These are phyloP conservation scores for Aquatica leii DNA, from an alignment of 2,888 invertebrate genomes.

Conservation along the genomic window DNA sequence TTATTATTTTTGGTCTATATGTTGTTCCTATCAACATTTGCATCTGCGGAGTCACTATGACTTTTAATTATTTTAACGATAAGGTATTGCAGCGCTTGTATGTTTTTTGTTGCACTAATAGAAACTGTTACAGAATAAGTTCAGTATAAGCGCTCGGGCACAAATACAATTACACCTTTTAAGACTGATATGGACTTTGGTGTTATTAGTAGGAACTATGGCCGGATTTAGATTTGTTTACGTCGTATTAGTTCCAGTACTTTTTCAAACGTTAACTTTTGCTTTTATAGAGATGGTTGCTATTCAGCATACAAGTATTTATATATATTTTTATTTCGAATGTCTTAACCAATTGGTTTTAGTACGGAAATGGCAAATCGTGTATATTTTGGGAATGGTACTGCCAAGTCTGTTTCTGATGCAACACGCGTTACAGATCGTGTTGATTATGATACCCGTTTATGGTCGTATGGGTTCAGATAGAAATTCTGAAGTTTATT, in stretches of 20 bases:
- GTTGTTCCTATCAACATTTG: slow-evolving; percentile 58
- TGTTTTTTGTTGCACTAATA: too few relatives aligned
- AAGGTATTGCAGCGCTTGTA: slow-evolving; percentile 21
- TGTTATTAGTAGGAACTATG: slow-evolving; percentile 39
- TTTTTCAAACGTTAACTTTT: slow-evolving; percentile 39
- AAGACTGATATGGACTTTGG: slow-evolving; percentile 39
- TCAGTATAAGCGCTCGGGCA: slow-evolving; percentile 15
- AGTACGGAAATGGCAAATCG: slow-evolving; percentile 40
- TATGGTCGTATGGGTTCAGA: slow-evolving; percentile 60
- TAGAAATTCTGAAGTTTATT: slow-evolving; percentile 61
- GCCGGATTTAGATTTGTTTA: slow-evolving; percentile 39
- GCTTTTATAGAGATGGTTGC: slow-evolving; percentile 30
- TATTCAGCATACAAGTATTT: slow-evolving; percentile 38
- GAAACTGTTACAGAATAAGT: neutral
- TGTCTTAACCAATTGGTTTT: slow-evolving; percentile 10
- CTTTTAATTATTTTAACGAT: slow-evolving; percentile 44
- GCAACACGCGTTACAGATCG: slow-evolving; percentile 27
- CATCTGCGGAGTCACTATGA: slow-evolving; percentile 52
- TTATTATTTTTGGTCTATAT: slow-evolving; percentile 63
- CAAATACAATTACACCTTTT: slow-evolving; percentile 40
- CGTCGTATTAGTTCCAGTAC: slow-evolving; percentile 36
- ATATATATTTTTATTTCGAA: slow-evolving; percentile 1
- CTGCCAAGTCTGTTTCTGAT: slow-evolving; percentile 38
- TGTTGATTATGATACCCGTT: slow-evolving; percentile 52
- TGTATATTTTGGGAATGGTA: slow-evolving; percentile 37